These are phyloP conservation scores for Anticlea derivata DNA, from an alignment of 2,888 invertebrate genomes.

Conservation along the genomic window DNA sequence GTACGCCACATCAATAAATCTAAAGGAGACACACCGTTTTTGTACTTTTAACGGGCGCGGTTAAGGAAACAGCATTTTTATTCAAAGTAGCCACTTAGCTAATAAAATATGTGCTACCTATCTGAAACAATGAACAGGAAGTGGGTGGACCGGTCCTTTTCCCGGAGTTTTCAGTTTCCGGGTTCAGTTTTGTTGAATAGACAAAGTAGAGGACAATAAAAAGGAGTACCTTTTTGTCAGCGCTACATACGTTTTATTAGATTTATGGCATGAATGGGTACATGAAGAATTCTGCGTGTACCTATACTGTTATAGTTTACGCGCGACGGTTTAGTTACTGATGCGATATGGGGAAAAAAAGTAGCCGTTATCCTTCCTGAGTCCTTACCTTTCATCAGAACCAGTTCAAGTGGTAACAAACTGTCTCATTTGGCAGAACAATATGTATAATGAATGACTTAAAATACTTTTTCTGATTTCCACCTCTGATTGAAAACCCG, in stretches of 20 bases:
- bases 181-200: conserved; percentile 15
- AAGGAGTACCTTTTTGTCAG: conserved; percentile 23
- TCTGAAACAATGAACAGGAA: conserved; percentile 74
- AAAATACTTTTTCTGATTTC: no score
- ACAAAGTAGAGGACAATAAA: conserved; percentile 27
- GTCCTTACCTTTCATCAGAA: no score
- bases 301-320: no score
- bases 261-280: conserved; percentile 9
- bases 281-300: no score
- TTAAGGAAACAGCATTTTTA: conserved; percentile 77
- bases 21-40: conserved; percentile 50
- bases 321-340: no score
- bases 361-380: no score
- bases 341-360: no score
- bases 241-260: conserved; percentile 13
- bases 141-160: conserved; percentile 68
- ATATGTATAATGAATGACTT: no score
- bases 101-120: conserved; percentile 78
- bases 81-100: conserved; percentile 82
- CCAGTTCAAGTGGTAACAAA: no score
- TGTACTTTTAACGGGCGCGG: conserved; percentile 70
- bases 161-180: conserved; percentile 36
- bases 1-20: conserved; percentile 57
- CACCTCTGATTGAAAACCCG: no score
- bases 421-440: no score